These are phyloP conservation scores for Drosophila littoralis DNA, from an alignment of 1,140 invertebrate species.

Conservation along the genomic window DNA sequence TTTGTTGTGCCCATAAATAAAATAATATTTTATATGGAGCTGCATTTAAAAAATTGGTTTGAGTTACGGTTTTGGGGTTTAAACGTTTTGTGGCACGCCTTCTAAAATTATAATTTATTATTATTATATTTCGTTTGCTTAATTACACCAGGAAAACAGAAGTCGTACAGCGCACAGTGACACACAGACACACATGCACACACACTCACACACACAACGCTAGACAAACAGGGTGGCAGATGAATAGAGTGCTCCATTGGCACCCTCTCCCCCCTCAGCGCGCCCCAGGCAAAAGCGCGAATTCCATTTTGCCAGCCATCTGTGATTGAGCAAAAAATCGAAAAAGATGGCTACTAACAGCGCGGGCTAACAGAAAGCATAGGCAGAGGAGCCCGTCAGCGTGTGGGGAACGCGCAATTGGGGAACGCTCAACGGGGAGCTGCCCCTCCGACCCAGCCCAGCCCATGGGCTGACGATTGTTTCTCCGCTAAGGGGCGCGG, in stretches of 20 bases:
- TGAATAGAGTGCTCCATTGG: slow-evolving; percentile 3
- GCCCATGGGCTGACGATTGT: neutral
- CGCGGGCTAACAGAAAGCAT: slow-evolving; percentile 81
- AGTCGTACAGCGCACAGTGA: slow-evolving; percentile 34
- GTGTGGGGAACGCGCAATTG: slow-evolving; percentile 36
- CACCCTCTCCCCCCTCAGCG: neutral
- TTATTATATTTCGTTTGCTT: slow-evolving; percentile 84
- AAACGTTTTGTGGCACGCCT: slow-evolving; percentile 49
- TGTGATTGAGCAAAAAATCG: slow-evolving; percentile 75
- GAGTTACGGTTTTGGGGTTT: slow-evolving; percentile 5
- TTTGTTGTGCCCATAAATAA: slow-evolving; percentile 41
- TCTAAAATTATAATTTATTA: slow-evolving; percentile 85
- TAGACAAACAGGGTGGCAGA: slow-evolving; percentile 36
- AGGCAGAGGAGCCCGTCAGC: slow-evolving; percentile 38
- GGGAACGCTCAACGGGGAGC: slow-evolving; percentile 23
- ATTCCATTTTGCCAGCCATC: neutral
- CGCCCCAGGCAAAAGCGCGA: neutral
- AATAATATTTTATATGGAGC: slow-evolving; percentile 47
- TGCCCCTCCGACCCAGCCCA: slow-evolving; percentile 8
- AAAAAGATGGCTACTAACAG: slow-evolving; percentile 83
- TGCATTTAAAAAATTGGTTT: slow-evolving; percentile 18
- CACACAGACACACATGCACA: slow-evolving; percentile 8
- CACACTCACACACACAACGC: neutral
- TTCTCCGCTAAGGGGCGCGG: slow-evolving; percentile 44
- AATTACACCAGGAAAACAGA: slow-evolving; percentile 84